Evolutionary conservation across 1,140 invertebrate genomes (phyloP), one percentile per base, ranked within the genome.

Genomic region (Papilio aristodemus): DNA sequence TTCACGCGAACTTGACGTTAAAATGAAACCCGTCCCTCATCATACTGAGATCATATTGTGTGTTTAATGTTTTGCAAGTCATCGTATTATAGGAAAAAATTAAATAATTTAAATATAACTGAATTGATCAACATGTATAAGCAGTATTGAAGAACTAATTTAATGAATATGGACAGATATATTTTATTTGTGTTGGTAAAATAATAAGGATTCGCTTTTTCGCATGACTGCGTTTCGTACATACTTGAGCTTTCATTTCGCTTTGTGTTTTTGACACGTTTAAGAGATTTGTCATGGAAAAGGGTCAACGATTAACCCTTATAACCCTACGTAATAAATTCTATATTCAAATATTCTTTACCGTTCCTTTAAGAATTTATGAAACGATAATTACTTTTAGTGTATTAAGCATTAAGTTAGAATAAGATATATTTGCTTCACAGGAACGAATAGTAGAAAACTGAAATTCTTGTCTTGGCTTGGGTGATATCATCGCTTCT

Each of bases 1-100:
- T 66, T 66, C 63, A 66, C 63, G 63, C 63, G 41, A 66, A 66
- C 63, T 50, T 66, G 63, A 50, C 41, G 63, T 66, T 50, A 66
- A 66, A 66, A 66, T 36, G 39, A 36, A 50, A 66, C 17, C 43
- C 41, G 43, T 46, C 41, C 41, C 25, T 66, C 41, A 50, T 66
- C 41, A 66, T 66, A 66, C 32, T 62, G 22, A 6, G 41, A 50
- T 50, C 41, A 66, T 50, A 17, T 32, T 66, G 41, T 66, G 41
- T 50, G 19, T 50, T 50, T 17, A 17, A 60, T 46, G 4, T 50
- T 66, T 66, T 32, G 22, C 37, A 36, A 66, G 39, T 32, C 39
- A 46, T 66, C 38, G 4, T 63, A 19, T 46, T 66, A 7, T 50
- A 22, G 9, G 0, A 11, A 10, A 11, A 22, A 11, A 22, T 6